Evolutionary conservation across 2,888 invertebrate species (phyloP).

Genomic region (Anarsia innoxiella): DNA sequence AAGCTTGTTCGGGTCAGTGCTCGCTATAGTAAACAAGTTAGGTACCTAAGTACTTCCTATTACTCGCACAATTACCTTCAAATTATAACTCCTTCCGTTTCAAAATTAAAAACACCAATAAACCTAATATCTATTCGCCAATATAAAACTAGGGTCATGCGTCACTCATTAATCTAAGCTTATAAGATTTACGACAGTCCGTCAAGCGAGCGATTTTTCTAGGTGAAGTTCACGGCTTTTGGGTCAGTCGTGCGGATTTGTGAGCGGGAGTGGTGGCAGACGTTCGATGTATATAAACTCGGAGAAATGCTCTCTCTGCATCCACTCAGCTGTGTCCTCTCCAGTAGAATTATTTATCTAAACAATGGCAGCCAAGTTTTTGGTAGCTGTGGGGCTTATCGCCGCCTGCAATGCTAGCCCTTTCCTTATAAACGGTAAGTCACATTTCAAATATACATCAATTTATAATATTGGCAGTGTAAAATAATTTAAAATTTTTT

Average conservation of each 20-base stretch:
- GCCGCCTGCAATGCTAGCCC: conserved; percentile 54
- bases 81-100: too few relatives aligned
- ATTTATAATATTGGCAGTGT: too few relatives aligned
- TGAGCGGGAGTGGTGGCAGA: conserved; percentile 41
- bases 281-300: conserved; percentile 55
- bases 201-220: conserved; percentile 36
- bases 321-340: conserved; percentile 54
- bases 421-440: conserved; percentile 53
- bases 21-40: conserved; percentile 7
- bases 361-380: conserved; percentile 57
- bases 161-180: conserved; percentile 47
- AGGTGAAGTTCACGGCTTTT: conserved; percentile 61
- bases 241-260: conserved; percentile 41
- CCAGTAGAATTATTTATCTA: conserved; percentile 24
- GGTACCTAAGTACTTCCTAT: too few relatives aligned
- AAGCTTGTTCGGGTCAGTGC: not conserved
- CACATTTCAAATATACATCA: not conserved
- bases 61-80: too few relatives aligned
- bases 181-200: conserved; percentile 55
- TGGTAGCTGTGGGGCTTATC: conserved; percentile 47
- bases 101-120: conserved; percentile 11
- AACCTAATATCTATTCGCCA: too few relatives aligned
- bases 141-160: conserved; percentile 22
- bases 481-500: too few relatives aligned
- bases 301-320: conserved; percentile 71